Evolutionary conservation across 2,113 vertebrate genomes (phyloP).

Genomic region (Manacus vitellinus): DNA sequence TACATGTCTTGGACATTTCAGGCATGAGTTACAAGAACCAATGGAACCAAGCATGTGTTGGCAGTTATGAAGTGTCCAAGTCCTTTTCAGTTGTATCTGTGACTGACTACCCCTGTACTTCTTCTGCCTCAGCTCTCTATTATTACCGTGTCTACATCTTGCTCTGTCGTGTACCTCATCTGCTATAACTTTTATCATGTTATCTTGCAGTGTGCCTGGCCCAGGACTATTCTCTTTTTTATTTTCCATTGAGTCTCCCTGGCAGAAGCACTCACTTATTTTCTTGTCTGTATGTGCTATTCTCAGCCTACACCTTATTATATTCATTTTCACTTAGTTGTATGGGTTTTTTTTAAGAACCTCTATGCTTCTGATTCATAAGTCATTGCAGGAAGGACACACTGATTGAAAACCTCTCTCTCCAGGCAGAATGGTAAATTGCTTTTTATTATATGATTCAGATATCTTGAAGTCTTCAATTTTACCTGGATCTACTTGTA

Average conservation of each 20-base stretch:
- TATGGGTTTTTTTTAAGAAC: not conserved
- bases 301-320: not conserved
- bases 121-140: not conserved
- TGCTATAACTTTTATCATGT: not conserved
- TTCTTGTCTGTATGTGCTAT: not conserved
- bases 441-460: constrained; percentile 8
- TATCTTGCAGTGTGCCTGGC: not conserved
- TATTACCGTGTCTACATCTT: not conserved
- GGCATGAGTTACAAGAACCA: not conserved
- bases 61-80: not conserved
- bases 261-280: not conserved
- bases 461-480: constrained; percentile 1
- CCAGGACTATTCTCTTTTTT: not conserved
- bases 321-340: not conserved
- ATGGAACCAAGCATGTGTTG: not conserved
- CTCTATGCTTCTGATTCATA: not conserved
- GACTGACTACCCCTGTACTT: not conserved
- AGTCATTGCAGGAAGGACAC: constrained; percentile 10
- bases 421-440: constrained; percentile 10
- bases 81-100: not conserved
- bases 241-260: not conserved
- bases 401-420: constrained; percentile 17
- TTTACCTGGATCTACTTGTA: not conserved
- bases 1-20: not conserved
- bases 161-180: not conserved